phyloP scores from a whole-genome alignment of 1,140 invertebrate species.

The Coenobita brevimanus region DNA sequence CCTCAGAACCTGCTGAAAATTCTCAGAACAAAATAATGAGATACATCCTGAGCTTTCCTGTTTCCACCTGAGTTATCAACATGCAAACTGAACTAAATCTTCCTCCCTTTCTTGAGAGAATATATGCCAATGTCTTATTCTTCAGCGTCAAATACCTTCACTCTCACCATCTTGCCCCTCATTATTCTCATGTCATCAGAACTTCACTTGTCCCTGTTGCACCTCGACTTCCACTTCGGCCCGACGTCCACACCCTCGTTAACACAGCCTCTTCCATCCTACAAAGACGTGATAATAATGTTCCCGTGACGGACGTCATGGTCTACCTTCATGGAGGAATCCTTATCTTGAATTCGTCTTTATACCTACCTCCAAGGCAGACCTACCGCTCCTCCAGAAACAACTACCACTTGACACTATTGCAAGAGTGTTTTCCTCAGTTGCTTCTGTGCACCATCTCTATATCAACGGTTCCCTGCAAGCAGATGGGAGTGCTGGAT shows the following conservation, averaged over 20 bases:
- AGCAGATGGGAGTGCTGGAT: too few relatives aligned
- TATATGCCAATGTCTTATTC: slow-evolving; percentile 4
- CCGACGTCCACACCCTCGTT: too few relatives aligned
- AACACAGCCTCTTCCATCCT: slow-evolving; percentile 9
- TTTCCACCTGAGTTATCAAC: slow-evolving; percentile 10
- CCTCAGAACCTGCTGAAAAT: too few relatives aligned
- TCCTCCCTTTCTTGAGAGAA: too few relatives aligned
- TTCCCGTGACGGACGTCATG: slow-evolving; percentile 15
- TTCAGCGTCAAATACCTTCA: slow-evolving; percentile 10
- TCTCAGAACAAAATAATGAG: too few relatives aligned
- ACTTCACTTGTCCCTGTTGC: not conserved
- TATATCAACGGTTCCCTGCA: too few relatives aligned
- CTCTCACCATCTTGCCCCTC: too few relatives aligned
- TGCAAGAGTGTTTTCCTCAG: not conserved
- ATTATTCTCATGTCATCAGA: too few relatives aligned
- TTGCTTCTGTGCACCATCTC: too few relatives aligned
- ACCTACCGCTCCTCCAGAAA: too few relatives aligned
- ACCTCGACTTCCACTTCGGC: too few relatives aligned
- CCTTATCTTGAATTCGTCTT: not conserved
- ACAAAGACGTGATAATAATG: slow-evolving; percentile 5
- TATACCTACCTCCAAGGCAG: slow-evolving; percentile 15
- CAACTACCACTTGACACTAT: slow-evolving; percentile 38
- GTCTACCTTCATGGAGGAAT: slow-evolving; percentile 1
- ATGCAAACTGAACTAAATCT: too few relatives aligned
- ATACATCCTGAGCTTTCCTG: not conserved